phyloP scores from a whole-genome alignment of 30 jellyfish, hydroid and myxozoan genomes.

The Clytia hemisphaerica region DNA sequence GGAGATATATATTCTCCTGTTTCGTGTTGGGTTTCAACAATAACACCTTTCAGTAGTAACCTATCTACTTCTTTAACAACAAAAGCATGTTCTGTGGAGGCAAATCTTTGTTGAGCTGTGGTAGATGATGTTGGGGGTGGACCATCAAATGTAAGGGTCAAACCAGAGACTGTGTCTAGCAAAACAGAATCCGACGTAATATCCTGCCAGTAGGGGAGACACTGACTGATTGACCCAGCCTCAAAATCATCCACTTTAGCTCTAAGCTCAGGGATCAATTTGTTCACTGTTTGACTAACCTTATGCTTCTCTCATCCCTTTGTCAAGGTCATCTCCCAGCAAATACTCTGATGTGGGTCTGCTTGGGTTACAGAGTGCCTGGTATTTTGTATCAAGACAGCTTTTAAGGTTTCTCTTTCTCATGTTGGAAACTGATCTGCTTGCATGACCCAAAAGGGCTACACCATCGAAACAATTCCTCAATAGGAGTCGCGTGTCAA shows the following conservation, averaged over 20 bases:
- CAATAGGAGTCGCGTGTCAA: too few relatives aligned
- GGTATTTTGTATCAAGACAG: too few relatives aligned
- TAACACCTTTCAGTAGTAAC: constrained; percentile 11
- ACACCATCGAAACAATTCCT: too few relatives aligned
- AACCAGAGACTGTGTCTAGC: constrained; percentile 14
- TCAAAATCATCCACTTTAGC: constrained; percentile 18
- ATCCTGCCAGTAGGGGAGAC: constrained; percentile 2
- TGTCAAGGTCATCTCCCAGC: constrained; percentile 21
- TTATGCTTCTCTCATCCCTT: constrained; percentile 16
- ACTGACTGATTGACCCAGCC: constrained; percentile 19
- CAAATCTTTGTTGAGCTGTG: neutral
- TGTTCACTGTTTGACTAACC: too few relatives aligned
- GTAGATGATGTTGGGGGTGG: neutral
- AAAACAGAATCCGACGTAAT: constrained; percentile 9
- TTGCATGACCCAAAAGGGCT: too few relatives aligned
- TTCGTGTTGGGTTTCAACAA: constrained; percentile 14
- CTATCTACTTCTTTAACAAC: neutral
- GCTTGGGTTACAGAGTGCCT: too few relatives aligned
- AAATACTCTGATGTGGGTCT: constrained; percentile 5
- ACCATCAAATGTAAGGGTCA: constrained; percentile 1
- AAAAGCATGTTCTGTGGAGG: neutral
- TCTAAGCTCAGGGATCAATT: neutral
- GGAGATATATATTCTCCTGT: constrained; percentile 16
- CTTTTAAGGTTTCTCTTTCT: too few relatives aligned
- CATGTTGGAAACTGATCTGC: too few relatives aligned